Evolutionary conservation across 2,113 vertebrate genomes (phyloP).

Genomic region (Gymnogyps californianus): DNA sequence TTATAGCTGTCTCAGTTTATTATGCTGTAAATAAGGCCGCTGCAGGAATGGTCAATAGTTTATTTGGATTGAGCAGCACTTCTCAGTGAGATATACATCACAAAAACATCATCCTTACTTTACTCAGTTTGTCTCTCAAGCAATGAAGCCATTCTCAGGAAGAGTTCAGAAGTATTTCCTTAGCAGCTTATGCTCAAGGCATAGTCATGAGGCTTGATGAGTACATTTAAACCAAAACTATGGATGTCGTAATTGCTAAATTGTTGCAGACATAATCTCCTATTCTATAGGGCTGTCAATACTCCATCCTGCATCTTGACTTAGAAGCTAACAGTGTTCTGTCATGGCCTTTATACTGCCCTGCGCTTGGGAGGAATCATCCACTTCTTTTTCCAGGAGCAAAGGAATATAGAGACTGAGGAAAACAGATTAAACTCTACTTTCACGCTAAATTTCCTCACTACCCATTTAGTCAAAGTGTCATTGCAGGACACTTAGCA

Average conservation of each 20-base stretch:
- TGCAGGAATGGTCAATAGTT: not conserved
- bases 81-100: not conserved
- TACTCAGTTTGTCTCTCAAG: not conserved
- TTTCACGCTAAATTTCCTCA: not conserved
- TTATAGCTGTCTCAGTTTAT: not conserved
- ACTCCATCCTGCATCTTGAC: not conserved
- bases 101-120: not conserved
- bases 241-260: not conserved
- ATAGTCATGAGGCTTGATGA: not conserved
- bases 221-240: not conserved
- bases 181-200: not conserved
- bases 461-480: not conserved
- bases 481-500: not conserved
- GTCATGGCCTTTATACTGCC: not conserved
- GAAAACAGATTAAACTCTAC: not conserved
- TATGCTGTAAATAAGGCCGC: not conserved
- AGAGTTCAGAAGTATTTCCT: not conserved
- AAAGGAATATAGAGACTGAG: not conserved
- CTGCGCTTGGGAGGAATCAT: not conserved
- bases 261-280: not conserved
- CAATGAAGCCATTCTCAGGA: not conserved
- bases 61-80: not conserved
- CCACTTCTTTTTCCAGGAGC: not conserved
- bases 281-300: not conserved
- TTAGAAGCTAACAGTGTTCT: not conserved